phyloP scores from a whole-genome alignment of 2,113 vertebrate genomes.

The Paradoxurus hermaphroditus region DNA sequence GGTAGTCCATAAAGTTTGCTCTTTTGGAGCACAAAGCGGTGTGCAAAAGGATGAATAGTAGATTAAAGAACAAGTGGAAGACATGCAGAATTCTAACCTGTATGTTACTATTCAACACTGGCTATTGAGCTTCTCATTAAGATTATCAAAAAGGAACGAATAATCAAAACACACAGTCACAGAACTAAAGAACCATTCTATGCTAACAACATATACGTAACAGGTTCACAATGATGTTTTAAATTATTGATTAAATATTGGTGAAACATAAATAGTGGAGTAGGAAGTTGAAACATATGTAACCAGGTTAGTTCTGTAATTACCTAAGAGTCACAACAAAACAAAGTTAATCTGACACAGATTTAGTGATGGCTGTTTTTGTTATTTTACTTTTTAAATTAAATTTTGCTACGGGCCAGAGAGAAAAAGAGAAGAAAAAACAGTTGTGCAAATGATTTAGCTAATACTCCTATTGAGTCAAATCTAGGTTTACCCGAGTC shows the following conservation, averaged over 20 bases:
- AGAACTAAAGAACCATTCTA: neutral
- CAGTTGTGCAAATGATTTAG: neutral
- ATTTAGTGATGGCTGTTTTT: neutral
- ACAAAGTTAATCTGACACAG: neutral
- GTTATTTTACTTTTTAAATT: slow-evolving; percentile 29
- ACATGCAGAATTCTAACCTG: neutral
- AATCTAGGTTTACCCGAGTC: neutral
- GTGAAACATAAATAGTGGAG: neutral
- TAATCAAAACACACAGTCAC: neutral
- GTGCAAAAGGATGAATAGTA: neutral
- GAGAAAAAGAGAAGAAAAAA: neutral
- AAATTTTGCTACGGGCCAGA: neutral
- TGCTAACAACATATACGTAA: neutral
- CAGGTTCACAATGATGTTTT: neutral
- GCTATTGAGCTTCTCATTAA: neutral
- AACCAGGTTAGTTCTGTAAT: neutral
- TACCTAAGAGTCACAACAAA: neutral
- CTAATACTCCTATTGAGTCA: neutral
- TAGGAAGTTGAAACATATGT: neutral
- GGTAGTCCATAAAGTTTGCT: neutral
- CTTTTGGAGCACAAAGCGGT: neutral
- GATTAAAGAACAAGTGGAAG: neutral
- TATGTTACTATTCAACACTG: neutral
- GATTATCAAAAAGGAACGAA: neutral
- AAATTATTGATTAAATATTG: neutral